Base-by-base conservation (phyloP, 2,888 invertebrate genomes). In the Pammene fasciana region DNA sequence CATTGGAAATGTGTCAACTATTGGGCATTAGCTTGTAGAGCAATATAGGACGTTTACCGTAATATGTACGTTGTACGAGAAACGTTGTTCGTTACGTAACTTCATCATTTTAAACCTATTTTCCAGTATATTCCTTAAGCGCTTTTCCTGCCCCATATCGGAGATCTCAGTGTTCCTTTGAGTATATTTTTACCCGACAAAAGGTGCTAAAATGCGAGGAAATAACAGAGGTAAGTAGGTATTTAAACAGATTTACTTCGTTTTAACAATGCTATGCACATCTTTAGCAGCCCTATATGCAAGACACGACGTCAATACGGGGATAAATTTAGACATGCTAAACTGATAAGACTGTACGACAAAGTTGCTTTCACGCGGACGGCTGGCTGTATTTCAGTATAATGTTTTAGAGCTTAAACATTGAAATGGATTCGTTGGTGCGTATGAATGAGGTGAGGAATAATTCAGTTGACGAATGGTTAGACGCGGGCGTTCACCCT, bases 361-460 rank as follows among this genome's bases (percentile, higher is more conserved):
- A 57, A 57, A 57, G 57, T 57, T 64, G 57, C 57, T 50, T 50
- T 48, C 50, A 38, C 62, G 8, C 57, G 36, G 43, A 41, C 45
- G 70, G 65, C 65, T 65, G 56, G 48, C 38, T 16, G 57, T 9
- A 55, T 26, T 57, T 66, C 59, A 50, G 50, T 70, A 84, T 78
- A 80, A 81, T 76, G 79, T 76, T 26, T 79, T 80, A 75, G 74
- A 72, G 75, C 74, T 83, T 83, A 86, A 86, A 87, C 86, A 90
- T 90, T 89, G 79, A 86, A 86, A 90, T 90, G 79, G 79, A 89
- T 87, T 88, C 88, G 83, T 78, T 79, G 76, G 80, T 80, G 83
- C 78, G 82, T 86, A 89, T 89, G 87, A 89, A 89, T 90, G 88
- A 88, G 86, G 82, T 84, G 84, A 83, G 81, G 83, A 86, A 86